Base-by-base conservation (phyloP, 2,888 invertebrate species). In the Acrobasis consociella region DNA sequence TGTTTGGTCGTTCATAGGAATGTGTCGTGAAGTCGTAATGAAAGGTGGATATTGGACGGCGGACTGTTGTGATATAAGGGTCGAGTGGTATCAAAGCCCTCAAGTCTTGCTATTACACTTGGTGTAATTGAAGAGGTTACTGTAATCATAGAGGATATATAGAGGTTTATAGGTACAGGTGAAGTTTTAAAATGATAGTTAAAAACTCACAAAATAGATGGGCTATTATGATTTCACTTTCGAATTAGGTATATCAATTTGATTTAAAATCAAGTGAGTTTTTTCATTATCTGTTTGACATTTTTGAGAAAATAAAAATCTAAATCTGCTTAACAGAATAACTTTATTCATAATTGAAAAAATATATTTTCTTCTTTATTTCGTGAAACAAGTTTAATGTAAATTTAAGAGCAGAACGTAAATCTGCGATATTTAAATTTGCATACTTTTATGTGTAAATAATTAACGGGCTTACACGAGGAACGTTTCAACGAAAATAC, bases 1-100 rank as follows among this genome's bases (percentile, higher is more conserved):
- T 85, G 78, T 87, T 86, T 83, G 78, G 78, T 76, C 78, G 77
- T 75, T 69, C 73, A 75, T 75, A 72, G 70, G 73, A 80, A 81
- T 77, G 69, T 75, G 69, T 68, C 69, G 74, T 81, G 80, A 83
- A 74, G 69, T 68, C 69, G 74, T 81, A 80, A 83, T 82, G 80
- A 81, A 78, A 80, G 70, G 71, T 72, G 68, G 70, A 64, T 74
- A 73, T 74, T 59, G 63, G 67, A 68, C 65, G 66, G 31, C 5
- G 31, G 31, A 31, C 69, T 74, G 70, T 73, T 68, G 69, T 65
- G 55, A 38, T 38, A 56, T 56, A 42, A 11, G 22, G 42, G 42
- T 56, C 56, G 16, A 10, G n/a, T 46, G 42, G 52, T 42, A 56
- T 56, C 56, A 42, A 56, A 22, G 42, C 17, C 16, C 42, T 56